Base-by-base conservation (phyloP, 2,113 vertebrate species). In the Furnarius figulus region DNA sequence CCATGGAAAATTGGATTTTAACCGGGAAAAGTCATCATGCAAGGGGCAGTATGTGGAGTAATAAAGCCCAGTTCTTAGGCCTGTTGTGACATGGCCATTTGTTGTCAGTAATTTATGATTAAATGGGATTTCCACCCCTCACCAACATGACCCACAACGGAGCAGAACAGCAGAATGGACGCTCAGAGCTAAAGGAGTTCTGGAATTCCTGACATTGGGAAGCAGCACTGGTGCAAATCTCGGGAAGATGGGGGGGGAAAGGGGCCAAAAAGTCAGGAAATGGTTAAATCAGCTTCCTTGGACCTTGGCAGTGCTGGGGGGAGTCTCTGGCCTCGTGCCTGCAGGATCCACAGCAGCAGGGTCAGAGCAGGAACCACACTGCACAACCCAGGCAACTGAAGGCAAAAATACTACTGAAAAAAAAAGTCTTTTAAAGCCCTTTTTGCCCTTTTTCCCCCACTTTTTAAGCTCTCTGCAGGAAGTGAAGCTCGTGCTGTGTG, bases 381-480 rank as follows among this genome's bases (percentile, higher is more conserved):
- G 33, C 8, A 47, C 27, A 37, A 30, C 46, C n/a, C 52, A 56
- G 55, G 35, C 3, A 2, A 61, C 27, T 9, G n/a, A 83, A 80
- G 20, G 52, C 40, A 74, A 61, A 74, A 89, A 27, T 8, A 89
- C 37, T 27, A 46, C 14, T 6, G 42, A 8, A 15, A 61, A 8
- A 30, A 17, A 55, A 30, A 76, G 62, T 21, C 4, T 59, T 85
- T 70, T 10, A 2, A 37, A 71, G 42, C 25, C 49, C n/a, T 0
- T 23, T 9, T 0, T 19, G 42, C 25, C 49, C n/a, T 0, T 23
- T 9, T 0, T 19, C 0, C 0, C 5, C 3, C 0, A 1, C 1
- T 40, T 75, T 85, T 61, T 44, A 68, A 74, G 67, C 6, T 37
- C 25, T 73, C 18, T n/a, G 27, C 14, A 35, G 62, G 61, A 85